Evolutionary conservation across 2,888 invertebrate genomes (phyloP), one percentile per base, ranked within the genome.

Genomic region (Eupithecia subfuscata): DNA sequence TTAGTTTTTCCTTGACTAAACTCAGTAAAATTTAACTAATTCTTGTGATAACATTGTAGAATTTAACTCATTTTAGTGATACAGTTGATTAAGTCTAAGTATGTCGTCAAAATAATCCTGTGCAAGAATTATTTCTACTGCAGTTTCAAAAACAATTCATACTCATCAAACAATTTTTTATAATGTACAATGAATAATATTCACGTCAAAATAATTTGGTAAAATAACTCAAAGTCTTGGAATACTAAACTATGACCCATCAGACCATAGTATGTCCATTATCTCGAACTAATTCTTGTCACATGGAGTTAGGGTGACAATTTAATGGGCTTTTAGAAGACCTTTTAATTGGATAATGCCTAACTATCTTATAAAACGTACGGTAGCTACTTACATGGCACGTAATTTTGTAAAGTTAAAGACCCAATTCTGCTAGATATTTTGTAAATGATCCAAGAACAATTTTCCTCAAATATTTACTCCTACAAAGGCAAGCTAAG

Each of bases 251-350:
- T 84, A 82, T 84, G 86, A 89, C 81, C 88, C 89, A 56, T 56
- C 18, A 56, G 56, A 18, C 22, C 25, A 90, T 84, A 81, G 83
- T 81, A 82, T 84, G 87, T 88, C 88, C 87, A 88, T 88, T 89
- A 88, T 90, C 84, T 86, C 79, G 83, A 83, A 83, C 89, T 89
- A 88, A 90, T 90, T 90, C 87, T 89, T 88, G 89, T 89, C 89
- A 89, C 88, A 89, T 86, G 82, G 76, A 80, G 81, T 78, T 82
- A 82, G 81, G 78, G 79, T 74, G 74, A 81, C 80, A 73, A 79
- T 45, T 67, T 79, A 40, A 56, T 69, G 30, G 25, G 63, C 25
- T 60, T 60, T 60, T 22, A 56, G 22, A 56, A 56, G 22, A 56
- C 56, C 56, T 56, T 56, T 56, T 56, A 56, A 56, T 56, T 4